Evolutionary conservation across 2,888 invertebrate genomes (phyloP), one percentile per base, ranked within the genome.

Genomic region (Scelioninae gen. 2): DNA sequence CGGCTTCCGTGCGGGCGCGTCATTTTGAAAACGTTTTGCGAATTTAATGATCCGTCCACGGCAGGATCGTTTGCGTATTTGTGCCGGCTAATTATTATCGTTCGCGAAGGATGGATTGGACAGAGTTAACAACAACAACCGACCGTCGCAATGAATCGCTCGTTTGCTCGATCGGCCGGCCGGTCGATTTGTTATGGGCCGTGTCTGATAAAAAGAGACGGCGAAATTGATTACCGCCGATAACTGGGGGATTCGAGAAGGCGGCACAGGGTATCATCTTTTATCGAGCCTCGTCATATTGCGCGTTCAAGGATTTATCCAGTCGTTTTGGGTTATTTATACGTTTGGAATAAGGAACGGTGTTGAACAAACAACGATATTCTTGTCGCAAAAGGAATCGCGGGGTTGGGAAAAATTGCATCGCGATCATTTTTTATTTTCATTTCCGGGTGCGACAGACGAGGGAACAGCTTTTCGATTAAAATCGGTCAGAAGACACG

Each of bases 51-150:
- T 61, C 63, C 16, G 22, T 22, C 41, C 63, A 11, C 25, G 33
- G 39, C 46, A 55, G 43, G 41, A 57, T 33, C 50, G 45, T 70
- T 64, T 70, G 70, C 70, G 57, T 70, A 70, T 70, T 70, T 57
- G 50, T 57, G 28, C 31, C 50, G 58, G 50, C 57, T 11, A 57
- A 50, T 70, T 13, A 50, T 61, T 28, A n/a, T n/a, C n/a, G 31
- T 13, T 31, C 48, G 11, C 28, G 18, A 43, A 35, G 9, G 55
- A 63, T 41, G 33, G 45, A 55, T 18, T 18, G 13, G 9, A 9
- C 15, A 16, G 39, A 46, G 37, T 60, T 60, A 52, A 60, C 60
- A 45, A 52, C 60, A 68, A 68, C 60, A 31, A n/a, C n/a, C n/a
- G n/a, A n/a, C n/a, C n/a, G 28, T 57, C 18, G 18, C 19, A 48